These are phyloP conservation scores for Cephus rjabovi DNA, from an alignment of 2,888 invertebrate genomes.

Conservation along the genomic window DNA sequence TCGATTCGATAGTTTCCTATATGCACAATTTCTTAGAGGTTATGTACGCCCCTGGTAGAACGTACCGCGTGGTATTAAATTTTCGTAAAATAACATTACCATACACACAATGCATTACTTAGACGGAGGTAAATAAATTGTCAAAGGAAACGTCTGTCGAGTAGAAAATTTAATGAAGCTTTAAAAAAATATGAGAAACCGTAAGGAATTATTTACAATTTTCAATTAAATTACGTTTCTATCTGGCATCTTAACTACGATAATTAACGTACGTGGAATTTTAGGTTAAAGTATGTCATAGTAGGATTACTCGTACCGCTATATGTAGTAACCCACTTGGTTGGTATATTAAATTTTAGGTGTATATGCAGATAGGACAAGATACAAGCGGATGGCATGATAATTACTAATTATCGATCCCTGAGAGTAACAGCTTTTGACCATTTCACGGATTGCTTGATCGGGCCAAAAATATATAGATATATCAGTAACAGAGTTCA, in stretches of 20 bases:
- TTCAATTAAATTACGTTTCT: not conserved
- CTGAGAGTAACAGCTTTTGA: not conserved
- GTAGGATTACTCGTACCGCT: not conserved
- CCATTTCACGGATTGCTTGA: not conserved
- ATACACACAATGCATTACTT: not conserved
- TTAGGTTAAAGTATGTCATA: not conserved
- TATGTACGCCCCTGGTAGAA: not conserved
- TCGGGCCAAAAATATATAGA: not conserved
- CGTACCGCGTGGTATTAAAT: not conserved
- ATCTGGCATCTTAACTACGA: not conserved
- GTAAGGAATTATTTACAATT: not conserved
- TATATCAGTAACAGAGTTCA: not conserved
- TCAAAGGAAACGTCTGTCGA: not conserved
- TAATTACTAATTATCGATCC: not conserved
- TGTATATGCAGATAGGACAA: not conserved
- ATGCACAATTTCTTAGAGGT: not conserved
- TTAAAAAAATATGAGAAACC: not conserved
- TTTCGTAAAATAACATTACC: not conserved
- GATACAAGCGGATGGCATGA: not conserved
- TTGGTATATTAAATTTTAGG: not conserved
- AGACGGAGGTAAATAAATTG: not conserved
- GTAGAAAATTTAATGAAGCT: not conserved
- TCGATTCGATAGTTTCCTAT: not conserved
- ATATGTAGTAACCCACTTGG: not conserved
- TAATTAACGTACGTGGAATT: not conserved